phyloP scores from a whole-genome alignment of 2,888 invertebrate genomes.

The Agrochola litura region DNA sequence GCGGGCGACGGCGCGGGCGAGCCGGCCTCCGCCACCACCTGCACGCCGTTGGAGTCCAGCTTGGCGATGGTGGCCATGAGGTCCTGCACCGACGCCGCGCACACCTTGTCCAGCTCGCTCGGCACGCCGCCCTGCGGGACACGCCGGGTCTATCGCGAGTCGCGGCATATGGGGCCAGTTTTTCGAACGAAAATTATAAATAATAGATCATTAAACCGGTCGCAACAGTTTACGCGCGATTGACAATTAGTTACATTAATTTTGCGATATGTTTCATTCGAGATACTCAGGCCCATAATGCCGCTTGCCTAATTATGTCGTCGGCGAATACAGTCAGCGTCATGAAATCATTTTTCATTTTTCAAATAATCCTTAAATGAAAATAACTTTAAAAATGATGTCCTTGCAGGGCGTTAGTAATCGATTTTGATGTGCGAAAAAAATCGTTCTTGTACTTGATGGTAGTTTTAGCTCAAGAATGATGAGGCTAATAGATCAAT shows the following conservation, averaged over 20 bases:
- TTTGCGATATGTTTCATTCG: not conserved
- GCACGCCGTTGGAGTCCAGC: conserved; percentile 96
- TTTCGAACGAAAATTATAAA: not conserved
- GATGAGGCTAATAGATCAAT: not conserved
- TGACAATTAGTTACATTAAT: not conserved
- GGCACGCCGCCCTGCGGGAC: conserved; percentile 76
- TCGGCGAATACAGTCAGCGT: not conserved
- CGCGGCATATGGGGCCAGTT: not conserved
- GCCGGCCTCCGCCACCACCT: conserved; percentile 89
- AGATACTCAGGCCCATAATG: not conserved
- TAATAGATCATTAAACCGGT: not conserved
- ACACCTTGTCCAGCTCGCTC: conserved; percentile 93
- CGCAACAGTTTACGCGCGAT: not conserved
- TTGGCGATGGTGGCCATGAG: conserved; percentile 97
- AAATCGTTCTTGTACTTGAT: not conserved
- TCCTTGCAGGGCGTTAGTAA: not conserved
- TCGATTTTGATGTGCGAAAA: not conserved
- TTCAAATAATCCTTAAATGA: not conserved
- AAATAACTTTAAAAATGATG: not conserved
- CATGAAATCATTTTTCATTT: not conserved
- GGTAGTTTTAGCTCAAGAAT: not conserved
- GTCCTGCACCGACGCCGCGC: conserved; percentile 96
- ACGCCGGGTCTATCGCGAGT: not conserved
- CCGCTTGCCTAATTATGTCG: not conserved
- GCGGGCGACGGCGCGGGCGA: conserved; percentile 84